These are phyloP conservation scores for Leuctra nigra DNA, from an alignment of 2,888 invertebrate genomes.

Conservation along the genomic window DNA sequence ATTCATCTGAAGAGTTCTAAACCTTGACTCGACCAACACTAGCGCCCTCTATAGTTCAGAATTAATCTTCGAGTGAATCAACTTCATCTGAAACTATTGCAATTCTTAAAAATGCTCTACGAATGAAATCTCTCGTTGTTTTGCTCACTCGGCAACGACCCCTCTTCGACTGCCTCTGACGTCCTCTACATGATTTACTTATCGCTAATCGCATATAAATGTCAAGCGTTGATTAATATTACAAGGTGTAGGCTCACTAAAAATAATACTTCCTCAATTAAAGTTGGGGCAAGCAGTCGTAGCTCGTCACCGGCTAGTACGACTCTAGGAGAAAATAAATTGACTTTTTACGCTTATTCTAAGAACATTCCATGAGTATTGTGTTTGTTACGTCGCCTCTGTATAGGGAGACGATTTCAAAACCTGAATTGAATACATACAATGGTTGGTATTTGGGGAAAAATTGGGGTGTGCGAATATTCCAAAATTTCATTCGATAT, in stretches of 20 bases:
- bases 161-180: not conserved
- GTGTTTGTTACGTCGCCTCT: conserved; percentile 23
- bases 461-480: no score
- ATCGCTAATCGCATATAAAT: not conserved
- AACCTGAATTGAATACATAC: conserved; percentile 24
- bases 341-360: conserved; percentile 5
- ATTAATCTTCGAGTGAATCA: no score
- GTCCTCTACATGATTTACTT: not conserved
- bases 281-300: not conserved
- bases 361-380: conserved; percentile 19
- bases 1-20: no score
- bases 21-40: no score
- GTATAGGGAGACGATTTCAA: conserved; percentile 23
- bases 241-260: not conserved
- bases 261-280: conserved; percentile 9
- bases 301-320: not conserved
- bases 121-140: no score
- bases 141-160: no score
- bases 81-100: no score
- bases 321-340: not conserved
- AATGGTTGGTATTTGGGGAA: no score
- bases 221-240: not conserved
- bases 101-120: no score
- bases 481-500: no score
- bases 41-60: no score